Base-by-base conservation (phyloP, 2,113 vertebrate genomes). In the Trochalopteron elliotii region DNA sequence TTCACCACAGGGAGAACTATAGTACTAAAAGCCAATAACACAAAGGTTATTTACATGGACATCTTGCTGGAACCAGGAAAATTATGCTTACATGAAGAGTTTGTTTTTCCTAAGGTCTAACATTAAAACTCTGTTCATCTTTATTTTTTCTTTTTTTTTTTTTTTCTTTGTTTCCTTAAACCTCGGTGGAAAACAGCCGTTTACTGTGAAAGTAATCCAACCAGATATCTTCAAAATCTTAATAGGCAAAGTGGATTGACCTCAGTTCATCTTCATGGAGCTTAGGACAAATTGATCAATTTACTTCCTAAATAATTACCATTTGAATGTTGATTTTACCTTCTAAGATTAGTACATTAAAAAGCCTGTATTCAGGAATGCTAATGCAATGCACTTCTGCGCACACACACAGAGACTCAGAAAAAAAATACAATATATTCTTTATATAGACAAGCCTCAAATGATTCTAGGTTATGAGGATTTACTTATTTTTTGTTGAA, bases 281-380 rank as follows among this genome's bases (percentile, higher is more conserved):
- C 85, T 92, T 91, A 93, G 95, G 93, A 97, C 65, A 95, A 96
- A 96, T 75, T 78, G 92, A 96, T 97, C 95, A 94, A 97, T 94
- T 97, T 95, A 85, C 92, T 96, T 96, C 94, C 93, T 96, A 96
- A 96, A 94, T 96, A 97, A 96, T 96, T 90, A 97, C 80, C 82
- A 94, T 93, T 79, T 85, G 87, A 92, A 96, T 90, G 90, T 94
- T 96, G 96, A 93, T 91, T 97, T 95, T 96, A 91, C 91, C 89
- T 96, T 88, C 68, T 67, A 87, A 97, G 95, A 94, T 89, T 93
- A 96, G 65, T 90, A 78, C 85, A 18, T 81, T 93, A 76, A 61
- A 92, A 96, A 94, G 70, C 56, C 59, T 93, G 25, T 78, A 84
- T 96, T 95, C 69, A 77, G 70, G 85, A 96, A 95, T 90, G 67